Evolutionary conservation across 2,113 vertebrate species (phyloP), one percentile per base, ranked within the genome.

Genomic region (Ivindomyrus marchei): DNA sequence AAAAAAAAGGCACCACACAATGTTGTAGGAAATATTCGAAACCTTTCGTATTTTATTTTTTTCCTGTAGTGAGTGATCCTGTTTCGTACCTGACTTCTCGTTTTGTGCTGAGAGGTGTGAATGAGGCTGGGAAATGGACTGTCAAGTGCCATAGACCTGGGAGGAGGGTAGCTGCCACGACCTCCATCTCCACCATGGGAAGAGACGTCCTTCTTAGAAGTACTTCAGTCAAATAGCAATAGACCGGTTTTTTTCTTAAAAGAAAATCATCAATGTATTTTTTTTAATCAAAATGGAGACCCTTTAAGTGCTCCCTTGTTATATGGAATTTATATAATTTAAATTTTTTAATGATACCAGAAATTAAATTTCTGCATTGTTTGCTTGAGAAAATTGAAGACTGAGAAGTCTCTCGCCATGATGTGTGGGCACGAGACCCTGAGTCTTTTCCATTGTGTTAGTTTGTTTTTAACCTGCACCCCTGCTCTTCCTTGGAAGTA

Each of bases 71-170:
- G 89, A 80, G 89, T 91, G 31, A 80, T 62, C 66, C 47, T 45
- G 45, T 89, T 89, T 85, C 88, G 45, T 89, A 74, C 53, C 46
- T 15, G 85, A 31, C 47, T 89, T 50, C 58, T 84, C 85, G 39
- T 77, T 88, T 90, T 74, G 85, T 62, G 88, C 66, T 89, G 50
- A 46, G 53, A 62, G 31, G 87, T 46, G 52, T 87, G 85, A 88
- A 52, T 70, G 88, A 47, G 74, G 85, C 85, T 90, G 90, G 91
- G 95, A 93, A 95, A 94, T 95, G 94, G 94, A 96, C 93, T 95
- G 95, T 96, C 95, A 97, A 97, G 97, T 99, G 97, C 98, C 97
- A 97, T 97, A 98, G 96, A 98, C 97, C 97, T 97, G 93, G 95
- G 95, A 93, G 95, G 94, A 91, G 93, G 86, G 93, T 92, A 89